Evolutionary conservation across 2,797 vertebrate genomes (phyloP), one percentile per base, ranked within the genome.

Genomic region (Eurystomus glaucurus): DNA sequence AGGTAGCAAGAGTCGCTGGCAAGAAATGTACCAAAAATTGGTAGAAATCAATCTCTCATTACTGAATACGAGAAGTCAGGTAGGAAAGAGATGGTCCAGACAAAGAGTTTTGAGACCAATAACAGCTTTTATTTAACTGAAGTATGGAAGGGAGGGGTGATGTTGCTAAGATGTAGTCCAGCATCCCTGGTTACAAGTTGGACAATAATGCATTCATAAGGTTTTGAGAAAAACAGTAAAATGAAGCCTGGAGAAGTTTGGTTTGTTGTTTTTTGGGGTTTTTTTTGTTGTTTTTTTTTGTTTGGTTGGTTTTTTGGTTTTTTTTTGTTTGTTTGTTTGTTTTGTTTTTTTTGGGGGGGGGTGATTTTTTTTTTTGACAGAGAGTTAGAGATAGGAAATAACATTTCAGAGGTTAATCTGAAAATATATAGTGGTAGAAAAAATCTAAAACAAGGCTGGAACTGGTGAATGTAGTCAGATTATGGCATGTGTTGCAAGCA

Each of bases 271-370:
- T 35, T n/a, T n/a, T n/a, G n/a, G n/a, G n/a, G n/a, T n/a, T n/a
- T n/a, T n/a, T n/a, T 35, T 35, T 35, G 35, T 7, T 35, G 35
- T 35, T 35, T 35, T 19, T 10, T 28, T 52, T n/a, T 18, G 31
- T 8, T 13, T n/a, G 28, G 19, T 54, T 54, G 28, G 28, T n/a
- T 13, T 19, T 17, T 55, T 55, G 16, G 29, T 54, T 51, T n/a
- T 19, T 10, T 28, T 52, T n/a, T 18, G 31, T 8, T 13, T n/a
- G 28, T 31, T 54, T 54, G 28, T 19, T 17, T 55, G n/a, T 14
- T 43, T 55, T 33, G 11, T 33, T 22, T 57, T 21, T 17, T 46
- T 55, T 57, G 20, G 22, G 5, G 0, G 0, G 1, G 4, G 1
- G 17, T 31, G 35, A 35, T 35, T 35, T 16, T 29, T 22, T 21